Evolutionary conservation across 2,888 invertebrate species (phyloP), one percentile per base, ranked within the genome.

Genomic region (Epirrhoe tristata): DNA sequence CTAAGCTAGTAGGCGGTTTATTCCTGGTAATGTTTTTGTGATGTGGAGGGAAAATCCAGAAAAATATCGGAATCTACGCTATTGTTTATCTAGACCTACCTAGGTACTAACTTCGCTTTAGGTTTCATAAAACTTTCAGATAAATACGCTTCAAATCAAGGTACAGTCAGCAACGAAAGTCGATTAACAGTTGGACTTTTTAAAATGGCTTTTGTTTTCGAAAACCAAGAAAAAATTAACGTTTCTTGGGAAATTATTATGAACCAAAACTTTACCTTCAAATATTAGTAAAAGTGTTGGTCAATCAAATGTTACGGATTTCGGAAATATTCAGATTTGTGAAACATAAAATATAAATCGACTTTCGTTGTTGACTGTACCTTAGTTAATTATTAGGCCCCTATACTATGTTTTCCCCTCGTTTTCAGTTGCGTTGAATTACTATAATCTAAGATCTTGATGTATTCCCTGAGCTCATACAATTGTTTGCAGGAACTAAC

Each of bases 401-500:
- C 36, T 43, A 1, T 12, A 43, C 12, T 43, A 43, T 4, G 12
- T 43, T 43, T 43, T 10, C 5, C 39, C 4, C 7, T 48, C 14
- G 16, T 67, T 63, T 57, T 48, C 60, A 57, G 58, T 63, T 65
- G 63, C 58, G 14, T 58, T 56, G n/a, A 58, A 55, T 58, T 69
- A 71, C 64, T 73, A 74, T 76, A 72, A 78, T 77, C 70, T 70
- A 64, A 73, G 77, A 77, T 76, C 80, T 76, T 76, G 77, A 84
- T 79, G 81, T 83, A 80, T 80, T 81, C 80, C 76, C 79, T 71
- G 65, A 70, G 77, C 79, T 76, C 74, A 67, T 70, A 62, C 72
- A 74, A 71, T 77, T 84, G 84, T 85, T 85, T 84, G 82, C 77
- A 79, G 81, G 81, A 82, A 77, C 78, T 75, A 78, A 79, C 77